phyloP scores from a whole-genome alignment of 2,888 invertebrate species.

The Apeira syringaria region DNA sequence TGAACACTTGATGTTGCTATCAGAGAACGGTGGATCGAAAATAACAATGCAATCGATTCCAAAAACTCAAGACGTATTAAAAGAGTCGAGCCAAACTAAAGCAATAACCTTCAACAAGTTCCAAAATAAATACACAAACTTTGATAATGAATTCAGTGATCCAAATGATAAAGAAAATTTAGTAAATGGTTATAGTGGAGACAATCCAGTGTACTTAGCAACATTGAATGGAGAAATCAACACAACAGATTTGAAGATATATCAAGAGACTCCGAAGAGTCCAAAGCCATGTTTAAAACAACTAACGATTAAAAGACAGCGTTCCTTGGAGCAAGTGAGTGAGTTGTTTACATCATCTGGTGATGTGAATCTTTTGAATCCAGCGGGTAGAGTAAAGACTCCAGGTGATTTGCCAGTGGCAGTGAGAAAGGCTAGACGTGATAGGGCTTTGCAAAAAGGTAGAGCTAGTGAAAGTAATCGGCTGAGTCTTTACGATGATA shows the following conservation, averaged over 20 bases:
- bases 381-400: conserved; percentile 90
- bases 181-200: conserved; percentile 62
- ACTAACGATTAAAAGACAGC: conserved; percentile 81
- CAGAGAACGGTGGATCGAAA: conserved; percentile 73
- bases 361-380: conserved; percentile 87
- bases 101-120: conserved; percentile 65
- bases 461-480: conserved; percentile 84
- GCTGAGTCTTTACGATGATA: conserved; percentile 93
- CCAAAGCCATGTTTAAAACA: conserved; percentile 61
- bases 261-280: conserved; percentile 49
- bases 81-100: conserved; percentile 66
- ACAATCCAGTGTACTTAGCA: conserved; percentile 72
- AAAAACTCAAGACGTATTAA: conserved; percentile 66
- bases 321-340: conserved; percentile 89
- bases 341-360: conserved; percentile 89
- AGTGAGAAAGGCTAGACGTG: conserved; percentile 86
- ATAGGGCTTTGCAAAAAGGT: conserved; percentile 81
- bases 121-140: conserved; percentile 71
- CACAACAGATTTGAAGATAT: conserved; percentile 52
- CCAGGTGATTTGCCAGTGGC: conserved; percentile 93
- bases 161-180: conserved; percentile 74
- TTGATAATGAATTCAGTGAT: conserved; percentile 76
- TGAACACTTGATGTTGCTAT: conserved; percentile 72
- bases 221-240: conserved; percentile 69
- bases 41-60: conserved; percentile 74